Evolutionary conservation across 2,888 invertebrate species (phyloP), one percentile per base, ranked within the genome.

Genomic region (Strigamia transsilvanica): DNA sequence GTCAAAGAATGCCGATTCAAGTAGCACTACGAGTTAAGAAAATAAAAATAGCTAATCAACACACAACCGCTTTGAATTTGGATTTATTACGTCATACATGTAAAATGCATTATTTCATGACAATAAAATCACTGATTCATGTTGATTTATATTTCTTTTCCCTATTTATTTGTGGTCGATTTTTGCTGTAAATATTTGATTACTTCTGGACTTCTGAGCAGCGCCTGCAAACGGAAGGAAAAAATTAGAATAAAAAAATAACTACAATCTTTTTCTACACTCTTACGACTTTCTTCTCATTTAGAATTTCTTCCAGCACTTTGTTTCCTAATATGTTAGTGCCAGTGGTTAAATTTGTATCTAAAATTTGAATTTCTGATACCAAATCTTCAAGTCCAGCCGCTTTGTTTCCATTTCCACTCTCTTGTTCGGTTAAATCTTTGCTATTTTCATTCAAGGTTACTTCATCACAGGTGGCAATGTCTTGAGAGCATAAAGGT

Each of bases 281-380:
- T 81, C 23, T 34, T 79, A 83, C 83, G 77, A 82, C 18, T 82
- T 83, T 83, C 66, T 83, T 83, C 38, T 83, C 83, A 23, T 83
- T 83, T 13, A 83, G 46, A 77, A 83, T 82, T 82, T 83, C 83
- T 34, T 83, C 83, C 10, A 83, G 73, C 56, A 83, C 82, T 27
- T 77, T 80, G 41, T 82, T 83, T 32, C 82, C 82, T n/a, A 83
- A 41, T n/a, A 82, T 41, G n/a, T 66, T 42, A 32, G 78, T 77
- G 9, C 81, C 83, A n/a, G 83, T 82, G 18, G 61, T 61, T 27
- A 82, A 27, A 38, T 23, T 83, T 6, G 56, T 82, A 3, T 41
- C 66, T 21, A 18, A 77, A 46, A 42, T 23, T 56, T 56, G 18
- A 56, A 56, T 56, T 56, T 18, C 56, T 18, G 56, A 56, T 18